Evolutionary conservation across 1,140 invertebrate species (phyloP).

Genomic region (Zophobas morio): DNA sequence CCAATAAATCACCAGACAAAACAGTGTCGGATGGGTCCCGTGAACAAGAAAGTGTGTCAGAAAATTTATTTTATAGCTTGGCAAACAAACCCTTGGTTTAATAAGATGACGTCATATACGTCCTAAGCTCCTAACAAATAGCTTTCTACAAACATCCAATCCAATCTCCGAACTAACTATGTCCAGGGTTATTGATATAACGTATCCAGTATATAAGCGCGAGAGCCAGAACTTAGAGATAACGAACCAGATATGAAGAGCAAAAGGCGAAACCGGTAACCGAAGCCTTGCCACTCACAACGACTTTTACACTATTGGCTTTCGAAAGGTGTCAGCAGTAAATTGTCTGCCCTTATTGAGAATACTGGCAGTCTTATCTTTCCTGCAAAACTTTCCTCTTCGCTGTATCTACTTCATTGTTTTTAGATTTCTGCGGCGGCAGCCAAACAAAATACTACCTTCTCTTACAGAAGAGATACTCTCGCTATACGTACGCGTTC

Average conservation of each 20-base stretch:
- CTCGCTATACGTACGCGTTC: slow-evolving; percentile 35
- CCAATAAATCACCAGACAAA: slow-evolving; percentile 62
- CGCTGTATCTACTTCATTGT: slow-evolving; percentile 41
- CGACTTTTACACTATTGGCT: slow-evolving; percentile 50
- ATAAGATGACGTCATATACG: slow-evolving; percentile 62
- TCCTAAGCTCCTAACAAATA: slow-evolving; percentile 58
- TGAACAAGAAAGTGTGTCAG: slow-evolving; percentile 60
- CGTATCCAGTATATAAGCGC: slow-evolving; percentile 47
- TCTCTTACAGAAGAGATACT: slow-evolving; percentile 6
- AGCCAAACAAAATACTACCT: slow-evolving; percentile 31
- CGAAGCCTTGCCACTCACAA: slow-evolving; percentile 42
- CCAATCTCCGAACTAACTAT: slow-evolving; percentile 54
- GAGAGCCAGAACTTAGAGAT: slow-evolving; percentile 47
- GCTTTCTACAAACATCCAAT: slow-evolving; percentile 57
- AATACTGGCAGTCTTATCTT: slow-evolving; percentile 52
- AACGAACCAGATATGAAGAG: slow-evolving; percentile 42
- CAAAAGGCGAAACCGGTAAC: slow-evolving; percentile 29
- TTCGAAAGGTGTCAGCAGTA: slow-evolving; percentile 54
- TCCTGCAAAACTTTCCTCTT: slow-evolving; percentile 49
- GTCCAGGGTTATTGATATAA: slow-evolving; percentile 53
- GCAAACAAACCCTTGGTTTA: slow-evolving; percentile 61
- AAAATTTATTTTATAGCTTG: slow-evolving; percentile 62
- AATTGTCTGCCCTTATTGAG: slow-evolving; percentile 54
- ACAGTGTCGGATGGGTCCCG: slow-evolving; percentile 52
- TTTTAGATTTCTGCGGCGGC: slow-evolving; percentile 42